phyloP scores from a whole-genome alignment of 2,888 invertebrate genomes.

The Parnassius apollo region DNA sequence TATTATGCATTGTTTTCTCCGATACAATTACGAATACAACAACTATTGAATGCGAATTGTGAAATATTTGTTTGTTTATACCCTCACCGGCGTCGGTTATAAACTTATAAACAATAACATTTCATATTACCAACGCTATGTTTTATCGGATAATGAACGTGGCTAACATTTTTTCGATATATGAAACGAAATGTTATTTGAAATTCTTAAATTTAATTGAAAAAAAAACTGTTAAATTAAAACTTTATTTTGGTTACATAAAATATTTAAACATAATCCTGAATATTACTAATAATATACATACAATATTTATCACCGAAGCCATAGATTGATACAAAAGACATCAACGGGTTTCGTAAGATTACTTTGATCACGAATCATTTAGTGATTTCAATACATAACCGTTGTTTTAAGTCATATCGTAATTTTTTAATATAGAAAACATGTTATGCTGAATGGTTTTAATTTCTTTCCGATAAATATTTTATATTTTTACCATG shows the following conservation, averaged over 20 bases:
- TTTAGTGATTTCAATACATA: no score
- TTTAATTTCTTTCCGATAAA: no score
- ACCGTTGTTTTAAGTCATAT: no score
- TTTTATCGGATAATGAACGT: conserved; percentile 6
- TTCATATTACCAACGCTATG: conserved; percentile 2
- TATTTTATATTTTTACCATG: no score
- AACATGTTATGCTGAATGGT: no score
- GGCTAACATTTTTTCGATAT: neutral
- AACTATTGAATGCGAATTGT: conserved; percentile 23
- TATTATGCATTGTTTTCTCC: conserved; percentile 29
- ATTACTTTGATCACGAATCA: no score
- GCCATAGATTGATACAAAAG: conserved; percentile 29
- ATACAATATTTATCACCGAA: neutral
- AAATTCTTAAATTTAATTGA: neutral
- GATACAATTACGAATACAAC: conserved; percentile 27
- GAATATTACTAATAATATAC: no score
- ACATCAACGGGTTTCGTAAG: conserved; percentile 31
- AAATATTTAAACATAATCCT: no score
- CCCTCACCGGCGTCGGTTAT: conserved; percentile 4
- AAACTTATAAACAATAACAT: conserved; percentile 28
- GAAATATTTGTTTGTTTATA: conserved; percentile 26
- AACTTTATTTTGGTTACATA: no score
- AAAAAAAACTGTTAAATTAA: no score
- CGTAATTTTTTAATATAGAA: no score
- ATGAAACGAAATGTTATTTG: neutral